Percentiles rank a stretch among this genome's conserved stretches.
Conservation (phyloP, 2,888 invertebrate species). For the Muscina levida region DNA sequence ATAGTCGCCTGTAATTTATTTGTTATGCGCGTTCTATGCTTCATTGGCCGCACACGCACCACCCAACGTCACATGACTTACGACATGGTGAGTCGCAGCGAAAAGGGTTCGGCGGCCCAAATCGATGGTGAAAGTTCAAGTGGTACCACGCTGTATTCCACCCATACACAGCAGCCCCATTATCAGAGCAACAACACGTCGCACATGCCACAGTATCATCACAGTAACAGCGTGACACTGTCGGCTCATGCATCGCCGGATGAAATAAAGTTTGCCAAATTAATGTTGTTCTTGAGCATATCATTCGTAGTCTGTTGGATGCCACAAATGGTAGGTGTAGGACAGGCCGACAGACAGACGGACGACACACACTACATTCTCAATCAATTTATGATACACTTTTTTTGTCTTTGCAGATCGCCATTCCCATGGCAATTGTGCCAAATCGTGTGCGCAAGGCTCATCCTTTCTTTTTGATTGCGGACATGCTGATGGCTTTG, state of each 20-base stretch:
- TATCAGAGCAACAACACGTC: conserved; percentile 44
- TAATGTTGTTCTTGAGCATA: conserved; percentile 91
- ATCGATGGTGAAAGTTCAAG: conserved; percentile 75
- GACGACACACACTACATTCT: too few species aligned
- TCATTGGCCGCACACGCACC: conserved; percentile 79
- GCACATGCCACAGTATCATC: conserved; percentile 67
- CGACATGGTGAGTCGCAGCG: conserved; percentile 74
- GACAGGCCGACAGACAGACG: conserved; percentile 8
- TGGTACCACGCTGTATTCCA: conserved; percentile 73
- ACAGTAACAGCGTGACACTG: conserved; percentile 76
- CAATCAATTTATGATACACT: not conserved
- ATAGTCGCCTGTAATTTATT: conserved; percentile 92
- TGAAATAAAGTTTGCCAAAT: conserved; percentile 90
- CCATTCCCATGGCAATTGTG: conserved; percentile 83
- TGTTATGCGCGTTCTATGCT: conserved; percentile 87
- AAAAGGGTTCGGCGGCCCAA: conserved; percentile 71
- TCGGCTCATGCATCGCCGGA: conserved; percentile 82
- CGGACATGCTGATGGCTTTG: conserved; percentile 88
- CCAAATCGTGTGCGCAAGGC: conserved; percentile 72
- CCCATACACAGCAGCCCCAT: conserved; percentile 51
- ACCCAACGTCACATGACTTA: conserved; percentile 76
- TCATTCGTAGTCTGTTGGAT: conserved; percentile 93
- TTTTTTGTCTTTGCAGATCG: conserved; percentile 81
- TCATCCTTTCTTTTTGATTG: conserved; percentile 81
- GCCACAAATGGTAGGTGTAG: conserved; percentile 88